phyloP scores from a whole-genome alignment of 1,140 invertebrate genomes.

The Cotesia vestalis region DNA sequence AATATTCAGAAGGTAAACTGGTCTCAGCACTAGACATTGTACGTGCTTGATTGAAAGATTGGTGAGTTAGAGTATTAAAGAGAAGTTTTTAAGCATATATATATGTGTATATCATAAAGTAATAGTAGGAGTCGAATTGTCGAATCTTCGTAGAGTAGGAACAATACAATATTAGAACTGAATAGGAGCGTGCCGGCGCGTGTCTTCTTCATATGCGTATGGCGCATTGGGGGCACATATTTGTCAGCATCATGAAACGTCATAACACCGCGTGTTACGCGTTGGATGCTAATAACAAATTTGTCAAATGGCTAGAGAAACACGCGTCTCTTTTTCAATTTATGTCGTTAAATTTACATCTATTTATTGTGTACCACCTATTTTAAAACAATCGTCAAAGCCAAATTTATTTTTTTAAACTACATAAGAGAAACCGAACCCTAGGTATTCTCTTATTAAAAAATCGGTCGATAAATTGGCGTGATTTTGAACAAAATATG shows the following conservation, averaged over 20 bases:
- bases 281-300: slow-evolving; percentile 57
- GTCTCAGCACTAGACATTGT: not conserved
- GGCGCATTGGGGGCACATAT: slow-evolving; percentile 42
- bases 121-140: slow-evolving; percentile 38
- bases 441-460: too few relatives aligned
- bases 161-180: slow-evolving; percentile 48
- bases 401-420: too few relatives aligned
- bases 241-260: slow-evolving; percentile 60
- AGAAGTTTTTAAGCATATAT: slow-evolving; percentile 3
- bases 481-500: too few relatives aligned
- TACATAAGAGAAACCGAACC: too few relatives aligned
- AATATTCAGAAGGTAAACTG: too few relatives aligned
- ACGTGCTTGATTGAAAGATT: slow-evolving; percentile 21
- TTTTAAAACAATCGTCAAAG: too few relatives aligned
- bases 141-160: slow-evolving; percentile 36
- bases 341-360: slow-evolving; percentile 1
- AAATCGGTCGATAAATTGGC: too few relatives aligned
- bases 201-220: slow-evolving; percentile 53
- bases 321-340: not conserved
- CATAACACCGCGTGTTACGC: slow-evolving; percentile 53
- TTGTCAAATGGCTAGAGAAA: slow-evolving; percentile 46
- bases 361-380: too few relatives aligned
- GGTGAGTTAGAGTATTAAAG: not conserved
- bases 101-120: not conserved
- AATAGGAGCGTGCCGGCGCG: slow-evolving; percentile 59